Percentiles rank a stretch among this genome's conserved stretches.
phyloP scores from a whole-genome alignment of 2,797 vertebrate species.

The Enteromius argenteus region DNA sequence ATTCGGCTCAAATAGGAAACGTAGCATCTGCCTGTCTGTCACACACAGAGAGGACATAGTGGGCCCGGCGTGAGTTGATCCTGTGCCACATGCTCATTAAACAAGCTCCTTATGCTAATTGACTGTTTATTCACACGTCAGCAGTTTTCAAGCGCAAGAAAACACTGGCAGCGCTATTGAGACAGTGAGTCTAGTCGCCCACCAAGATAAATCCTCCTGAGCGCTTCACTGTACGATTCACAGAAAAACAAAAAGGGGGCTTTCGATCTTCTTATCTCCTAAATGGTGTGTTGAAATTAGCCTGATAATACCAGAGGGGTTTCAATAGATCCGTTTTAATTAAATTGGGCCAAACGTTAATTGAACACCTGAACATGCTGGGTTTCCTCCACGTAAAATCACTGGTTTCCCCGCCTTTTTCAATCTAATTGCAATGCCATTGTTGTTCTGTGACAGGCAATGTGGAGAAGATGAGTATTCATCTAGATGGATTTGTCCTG shows the following conservation, averaged over 20 bases:
- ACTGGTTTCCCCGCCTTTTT: slow-evolving; percentile 24
- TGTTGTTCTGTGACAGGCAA: slow-evolving; percentile 50
- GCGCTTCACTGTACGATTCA: slow-evolving; percentile 31
- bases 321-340: slow-evolving; percentile 66
- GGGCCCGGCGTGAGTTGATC: slow-evolving; percentile 49
- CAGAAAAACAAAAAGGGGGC: slow-evolving; percentile 11
- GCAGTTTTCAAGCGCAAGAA: slow-evolving; percentile 61
- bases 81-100: slow-evolving; percentile 59
- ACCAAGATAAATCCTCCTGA: slow-evolving; percentile 20
- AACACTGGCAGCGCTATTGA: slow-evolving; percentile 43
- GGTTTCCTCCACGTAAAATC: slow-evolving; percentile 18
- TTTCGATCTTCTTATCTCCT: slow-evolving; percentile 38
- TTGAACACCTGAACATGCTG: slow-evolving; percentile 44
- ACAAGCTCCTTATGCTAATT: slow-evolving; percentile 60
- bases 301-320: slow-evolving; percentile 25
- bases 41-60: slow-evolving; percentile 52
- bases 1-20: slow-evolving; percentile 42
- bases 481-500: slow-evolving; percentile 62
- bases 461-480: slow-evolving; percentile 56
- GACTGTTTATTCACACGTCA: slow-evolving; percentile 64
- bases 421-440: slow-evolving; percentile 17
- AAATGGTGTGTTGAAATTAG: slow-evolving; percentile 34
- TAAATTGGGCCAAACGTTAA: slow-evolving; percentile 43
- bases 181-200: slow-evolving; percentile 8
- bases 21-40: slow-evolving; percentile 53